Evolutionary conservation across 2,113 vertebrate genomes (phyloP).

Genomic region (Campylomormyrus tamandua): DNA sequence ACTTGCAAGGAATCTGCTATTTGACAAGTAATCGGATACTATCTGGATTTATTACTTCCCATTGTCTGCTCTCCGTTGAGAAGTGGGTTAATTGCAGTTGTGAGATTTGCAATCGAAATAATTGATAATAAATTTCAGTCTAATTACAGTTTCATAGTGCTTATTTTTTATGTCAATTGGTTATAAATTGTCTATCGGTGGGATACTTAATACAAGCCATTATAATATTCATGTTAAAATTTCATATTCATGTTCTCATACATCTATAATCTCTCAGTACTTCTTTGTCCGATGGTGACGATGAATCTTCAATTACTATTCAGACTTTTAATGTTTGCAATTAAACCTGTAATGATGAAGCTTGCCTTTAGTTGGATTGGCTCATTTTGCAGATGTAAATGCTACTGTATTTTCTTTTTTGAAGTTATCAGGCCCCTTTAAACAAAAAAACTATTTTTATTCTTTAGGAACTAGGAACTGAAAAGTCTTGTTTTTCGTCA

Average conservation of each 20-base stretch:
- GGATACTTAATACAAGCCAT: slow-evolving; percentile 3
- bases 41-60: not conserved
- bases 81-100: slow-evolving; percentile 18
- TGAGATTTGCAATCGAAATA: slow-evolving; percentile 15
- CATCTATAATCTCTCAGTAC: not conserved
- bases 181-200: slow-evolving; percentile 16
- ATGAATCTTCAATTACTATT: not conserved
- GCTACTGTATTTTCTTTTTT: not conserved
- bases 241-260: slow-evolving; percentile 19
- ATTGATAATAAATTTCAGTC: slow-evolving; percentile 22
- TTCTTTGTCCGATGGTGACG: not conserved
- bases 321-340: slow-evolving; percentile 12
- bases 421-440: not conserved
- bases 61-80: slow-evolving; percentile 8
- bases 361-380: not conserved
- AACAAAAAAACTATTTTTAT: not conserved
- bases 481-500: not conserved
- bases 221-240: slow-evolving; percentile 22
- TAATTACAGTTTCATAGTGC: slow-evolving; percentile 16
- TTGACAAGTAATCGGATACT: not conserved
- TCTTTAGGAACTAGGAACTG: not conserved
- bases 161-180: slow-evolving; percentile 10
- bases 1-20: not conserved
- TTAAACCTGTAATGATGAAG: not conserved
- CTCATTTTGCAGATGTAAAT: not conserved